These are phyloP conservation scores for Antheraea yamamai DNA, from an alignment of 2,888 invertebrate genomes.

Conservation along the genomic window DNA sequence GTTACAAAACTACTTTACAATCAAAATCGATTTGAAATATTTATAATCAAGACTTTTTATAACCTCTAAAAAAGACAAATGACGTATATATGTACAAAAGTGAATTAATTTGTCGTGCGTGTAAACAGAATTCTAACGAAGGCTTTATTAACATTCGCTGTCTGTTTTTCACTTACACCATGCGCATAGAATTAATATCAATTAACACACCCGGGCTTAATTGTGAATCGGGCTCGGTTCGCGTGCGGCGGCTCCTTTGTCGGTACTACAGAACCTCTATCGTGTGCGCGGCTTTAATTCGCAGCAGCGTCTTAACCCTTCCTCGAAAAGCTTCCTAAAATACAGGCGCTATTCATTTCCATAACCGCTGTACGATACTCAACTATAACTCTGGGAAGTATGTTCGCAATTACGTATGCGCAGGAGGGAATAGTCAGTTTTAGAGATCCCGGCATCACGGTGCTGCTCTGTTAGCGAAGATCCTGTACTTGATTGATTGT, in stretches of 20 bases:
- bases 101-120: neutral
- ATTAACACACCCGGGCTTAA: conserved; percentile 81
- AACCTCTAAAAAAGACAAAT: neutral
- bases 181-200: conserved; percentile 77
- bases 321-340: conserved; percentile 79
- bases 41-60: too few relatives aligned
- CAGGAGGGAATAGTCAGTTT: conserved; percentile 42
- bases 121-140: neutral
- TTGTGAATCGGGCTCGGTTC: conserved; percentile 77
- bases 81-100: neutral
- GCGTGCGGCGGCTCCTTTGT: conserved; percentile 80
- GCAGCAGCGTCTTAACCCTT: conserved; percentile 60
- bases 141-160: conserved; percentile 26
- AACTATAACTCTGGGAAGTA: conserved; percentile 49
- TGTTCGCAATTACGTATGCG: conserved; percentile 43
- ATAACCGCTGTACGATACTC: conserved; percentile 48
- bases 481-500: conserved; percentile 74
- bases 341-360: conserved; percentile 66
- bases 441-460: conserved; percentile 66
- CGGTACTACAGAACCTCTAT: conserved; percentile 61
- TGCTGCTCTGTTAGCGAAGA: conserved; percentile 71
- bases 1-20: too few relatives aligned
- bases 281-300: conserved; percentile 63
- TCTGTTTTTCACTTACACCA: conserved; percentile 58
- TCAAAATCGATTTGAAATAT: too few relatives aligned